Conservation (phyloP, 1,140 invertebrate genomes). For the Augochlora pura region DNA sequence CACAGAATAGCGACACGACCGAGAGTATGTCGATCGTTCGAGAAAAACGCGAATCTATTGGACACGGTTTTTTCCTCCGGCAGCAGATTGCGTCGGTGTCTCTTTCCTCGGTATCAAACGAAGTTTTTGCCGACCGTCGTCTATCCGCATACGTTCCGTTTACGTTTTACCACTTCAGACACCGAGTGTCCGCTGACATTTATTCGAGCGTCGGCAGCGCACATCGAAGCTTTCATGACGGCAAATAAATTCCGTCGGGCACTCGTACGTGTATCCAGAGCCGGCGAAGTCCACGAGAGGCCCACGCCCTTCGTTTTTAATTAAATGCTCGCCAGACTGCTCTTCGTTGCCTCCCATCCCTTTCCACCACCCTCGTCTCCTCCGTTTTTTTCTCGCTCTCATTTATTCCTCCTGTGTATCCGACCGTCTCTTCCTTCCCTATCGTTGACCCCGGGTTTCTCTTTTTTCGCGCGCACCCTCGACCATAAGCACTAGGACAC, state of each 20-base stretch:
- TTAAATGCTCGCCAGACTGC: conserved; percentile 56
- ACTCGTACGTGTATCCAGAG: conserved; percentile 21
- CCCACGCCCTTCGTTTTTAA: conserved; percentile 62
- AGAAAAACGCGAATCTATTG: too few relatives aligned
- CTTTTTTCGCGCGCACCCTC: not conserved
- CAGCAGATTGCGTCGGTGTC: not conserved
- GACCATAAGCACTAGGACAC: too few relatives aligned
- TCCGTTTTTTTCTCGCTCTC: conserved; percentile 16
- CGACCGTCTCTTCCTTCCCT: conserved; percentile 12
- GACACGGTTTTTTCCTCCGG: too few relatives aligned
- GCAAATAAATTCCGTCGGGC: conserved; percentile 54
- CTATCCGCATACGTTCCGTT: not conserved
- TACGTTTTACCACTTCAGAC: not conserved
- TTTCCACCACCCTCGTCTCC: not conserved
- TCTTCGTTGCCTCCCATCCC: not conserved
- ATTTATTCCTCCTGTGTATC: conserved; percentile 21
- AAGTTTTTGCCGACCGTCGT: not conserved
- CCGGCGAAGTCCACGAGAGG: conserved; percentile 34
- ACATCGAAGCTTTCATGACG: conserved; percentile 39
- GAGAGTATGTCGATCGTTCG: too few relatives aligned
- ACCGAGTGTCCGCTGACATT: conserved; percentile 12
- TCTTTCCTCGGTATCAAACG: not conserved
- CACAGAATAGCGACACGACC: too few relatives aligned
- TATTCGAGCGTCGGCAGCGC: conserved; percentile 23
- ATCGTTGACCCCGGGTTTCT: conserved; percentile 7